Evolutionary conservation across 2,888 invertebrate species (phyloP).

Genomic region (Cosmopolites sordidus): DNA sequence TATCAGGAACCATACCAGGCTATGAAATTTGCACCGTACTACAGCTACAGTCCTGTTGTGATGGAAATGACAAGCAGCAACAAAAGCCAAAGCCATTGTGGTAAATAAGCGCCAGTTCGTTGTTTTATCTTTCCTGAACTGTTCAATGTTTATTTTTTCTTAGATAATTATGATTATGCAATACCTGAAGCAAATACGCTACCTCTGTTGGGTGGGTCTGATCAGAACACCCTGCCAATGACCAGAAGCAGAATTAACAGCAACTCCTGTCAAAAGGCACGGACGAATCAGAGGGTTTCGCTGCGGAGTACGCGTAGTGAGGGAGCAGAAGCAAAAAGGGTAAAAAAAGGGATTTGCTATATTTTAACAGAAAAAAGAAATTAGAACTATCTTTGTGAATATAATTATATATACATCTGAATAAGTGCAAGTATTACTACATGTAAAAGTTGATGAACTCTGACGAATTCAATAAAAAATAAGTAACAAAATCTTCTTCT

Average conservation of each 20-base stretch:
- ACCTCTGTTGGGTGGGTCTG: conserved; percentile 56
- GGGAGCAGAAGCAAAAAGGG: conserved; percentile 53
- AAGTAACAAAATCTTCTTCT: too few species aligned
- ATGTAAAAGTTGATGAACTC: too few species aligned
- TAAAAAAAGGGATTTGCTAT: conserved; percentile 32
- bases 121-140: not conserved
- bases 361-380: too few species aligned
- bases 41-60: conserved; percentile 70
- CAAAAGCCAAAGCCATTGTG: conserved; percentile 1
- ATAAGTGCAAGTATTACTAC: too few species aligned
- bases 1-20: conserved; percentile 79
- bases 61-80: conserved; percentile 64
- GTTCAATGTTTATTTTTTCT: not conserved
- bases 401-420: too few species aligned
- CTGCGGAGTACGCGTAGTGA: conserved; percentile 51
- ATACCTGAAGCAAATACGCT: conserved; percentile 71
- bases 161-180: conserved; percentile 74
- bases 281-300: conserved; percentile 34
- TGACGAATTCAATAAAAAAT: too few species aligned
- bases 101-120: not conserved
- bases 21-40: conserved; percentile 69
- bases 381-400: too few species aligned
- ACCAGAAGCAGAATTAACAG: conserved; percentile 47
- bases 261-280: conserved; percentile 38
- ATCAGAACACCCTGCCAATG: conserved; percentile 45